phyloP scores from a whole-genome alignment of 2,888 invertebrate species.

The Colletes collaris region DNA sequence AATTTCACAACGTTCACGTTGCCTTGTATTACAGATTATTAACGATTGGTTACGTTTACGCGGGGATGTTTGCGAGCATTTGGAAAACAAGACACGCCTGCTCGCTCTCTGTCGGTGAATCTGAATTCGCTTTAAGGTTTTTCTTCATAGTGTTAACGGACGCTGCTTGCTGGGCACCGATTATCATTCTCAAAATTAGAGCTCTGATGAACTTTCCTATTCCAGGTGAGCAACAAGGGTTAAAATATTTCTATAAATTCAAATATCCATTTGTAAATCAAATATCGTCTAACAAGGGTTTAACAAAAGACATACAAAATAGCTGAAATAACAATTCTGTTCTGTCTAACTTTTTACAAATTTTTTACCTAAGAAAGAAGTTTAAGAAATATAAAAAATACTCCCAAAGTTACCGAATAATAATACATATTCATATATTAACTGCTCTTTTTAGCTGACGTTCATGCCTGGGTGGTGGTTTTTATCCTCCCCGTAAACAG shows the following conservation, averaged over 20 bases:
- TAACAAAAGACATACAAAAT: too few relatives aligned
- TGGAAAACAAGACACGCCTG: conserved; percentile 86
- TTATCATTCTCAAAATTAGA: conserved; percentile 86
- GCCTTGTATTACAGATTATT: conserved; percentile 82
- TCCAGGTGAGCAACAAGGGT: conserved; percentile 82
- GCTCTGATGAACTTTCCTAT: conserved; percentile 84
- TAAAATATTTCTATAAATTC: too few relatives aligned
- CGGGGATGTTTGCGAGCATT: conserved; percentile 87
- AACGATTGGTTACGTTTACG: conserved; percentile 86
- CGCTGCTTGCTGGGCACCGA: conserved; percentile 89
- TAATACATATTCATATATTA: not conserved
- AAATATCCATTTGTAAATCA: too few relatives aligned
- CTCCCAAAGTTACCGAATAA: too few relatives aligned
- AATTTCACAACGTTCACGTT: not conserved
- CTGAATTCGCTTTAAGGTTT: conserved; percentile 87
- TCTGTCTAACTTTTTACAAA: too few relatives aligned
- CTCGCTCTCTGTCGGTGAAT: conserved; percentile 85
- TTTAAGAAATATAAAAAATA: too few relatives aligned
- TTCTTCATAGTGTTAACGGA: conserved; percentile 89
- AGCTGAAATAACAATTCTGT: too few relatives aligned
- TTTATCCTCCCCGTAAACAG: conserved; percentile 88
- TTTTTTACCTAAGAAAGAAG: too few relatives aligned
- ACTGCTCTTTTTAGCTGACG: conserved; percentile 83
- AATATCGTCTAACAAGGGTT: too few relatives aligned
- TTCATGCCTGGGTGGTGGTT: conserved; percentile 88